Conservation (phyloP, 2,888 invertebrate species). For the Orthonevra nobilis region DNA sequence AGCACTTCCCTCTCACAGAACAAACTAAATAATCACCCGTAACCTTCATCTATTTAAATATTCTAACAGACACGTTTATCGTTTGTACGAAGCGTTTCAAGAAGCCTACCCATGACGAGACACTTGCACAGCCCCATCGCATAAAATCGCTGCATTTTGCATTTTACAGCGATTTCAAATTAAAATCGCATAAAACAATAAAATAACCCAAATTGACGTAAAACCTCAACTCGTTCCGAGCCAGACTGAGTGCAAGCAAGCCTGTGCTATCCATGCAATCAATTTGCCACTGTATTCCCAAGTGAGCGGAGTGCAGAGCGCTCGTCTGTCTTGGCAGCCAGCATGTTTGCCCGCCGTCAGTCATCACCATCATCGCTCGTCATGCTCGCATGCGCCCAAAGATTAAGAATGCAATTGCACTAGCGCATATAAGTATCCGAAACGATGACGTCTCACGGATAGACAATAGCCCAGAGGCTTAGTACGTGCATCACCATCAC, state of each 20-base stretch:
- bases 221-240: conserved; percentile 63
- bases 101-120: not conserved
- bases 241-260: conserved; percentile 13
- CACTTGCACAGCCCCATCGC: too few species aligned
- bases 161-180: conserved; percentile 61
- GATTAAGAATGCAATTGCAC: conserved; percentile 64
- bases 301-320: conserved; percentile 14
- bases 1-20: not conserved
- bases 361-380: conserved; percentile 68
- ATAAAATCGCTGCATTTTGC: too few species aligned
- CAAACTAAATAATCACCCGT: not conserved
- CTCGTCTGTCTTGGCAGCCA: conserved; percentile 21
- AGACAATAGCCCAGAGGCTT: conserved; percentile 64
- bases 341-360: conserved; percentile 67
- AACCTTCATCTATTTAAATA: conserved; percentile 8
- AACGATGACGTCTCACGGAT: conserved; percentile 66
- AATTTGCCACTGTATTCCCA: conserved; percentile 57
- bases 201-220: conserved; percentile 67
- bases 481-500: conserved; percentile 49
- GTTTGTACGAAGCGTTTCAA: not conserved
- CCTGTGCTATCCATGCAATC: conserved; percentile 51
- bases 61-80: conserved; percentile 27
- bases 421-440: conserved; percentile 19
- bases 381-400: conserved; percentile 69
- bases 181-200: conserved; percentile 69